Percentiles rank a stretch among this genome's conserved stretches.
Conservation (phyloP, 1,140 invertebrate genomes). For the Steinernema khuongi region DNA sequence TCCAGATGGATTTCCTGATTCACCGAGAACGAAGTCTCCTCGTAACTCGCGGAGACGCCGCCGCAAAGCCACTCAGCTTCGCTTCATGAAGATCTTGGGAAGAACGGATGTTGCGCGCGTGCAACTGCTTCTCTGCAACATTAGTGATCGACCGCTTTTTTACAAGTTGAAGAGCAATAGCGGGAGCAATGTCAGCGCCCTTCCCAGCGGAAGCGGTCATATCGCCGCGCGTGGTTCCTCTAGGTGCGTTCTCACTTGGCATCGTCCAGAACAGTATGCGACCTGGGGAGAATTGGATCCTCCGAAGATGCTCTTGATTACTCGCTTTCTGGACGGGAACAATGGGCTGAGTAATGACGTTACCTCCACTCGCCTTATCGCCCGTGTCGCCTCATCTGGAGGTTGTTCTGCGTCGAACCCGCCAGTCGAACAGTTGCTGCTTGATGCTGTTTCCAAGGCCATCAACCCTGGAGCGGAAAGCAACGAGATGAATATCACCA, state of each 20-base stretch:
- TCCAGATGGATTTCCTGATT: neutral
- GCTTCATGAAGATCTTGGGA: neutral
- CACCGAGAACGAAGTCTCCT: neutral
- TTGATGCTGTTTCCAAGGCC: constrained; percentile 29
- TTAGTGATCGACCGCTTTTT: constrained; percentile 29
- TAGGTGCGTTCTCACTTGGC: constrained; percentile 31
- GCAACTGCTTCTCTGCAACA: constrained; percentile 33
- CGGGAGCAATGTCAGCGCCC: constrained; percentile 14
- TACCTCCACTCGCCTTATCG: constrained; percentile 31
- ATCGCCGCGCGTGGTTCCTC: constrained; percentile 26
- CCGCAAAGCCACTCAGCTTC: neutral
- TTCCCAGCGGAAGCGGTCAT: constrained; percentile 26
- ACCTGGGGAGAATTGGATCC: constrained; percentile 21
- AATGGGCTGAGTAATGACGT: constrained; percentile 10
- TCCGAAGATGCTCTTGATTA: constrained; percentile 31
- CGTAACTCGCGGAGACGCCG: neutral
- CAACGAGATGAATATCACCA: constrained; percentile 4
- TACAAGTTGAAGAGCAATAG: constrained; percentile 31
- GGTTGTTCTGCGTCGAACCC: constrained; percentile 22
- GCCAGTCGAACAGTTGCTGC: constrained; percentile 36
- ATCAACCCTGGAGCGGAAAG: constrained; percentile 13
- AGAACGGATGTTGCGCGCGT: constrained; percentile 22
- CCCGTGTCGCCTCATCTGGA: constrained; percentile 21
- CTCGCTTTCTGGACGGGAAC: constrained; percentile 19
- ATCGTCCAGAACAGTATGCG: constrained; percentile 9